A percentile compares a stretch with the other conserved stretches of the same genome.
Evolutionary conservation across 2,797 vertebrate species (phyloP).

Genomic region (Lates japonicus): DNA sequence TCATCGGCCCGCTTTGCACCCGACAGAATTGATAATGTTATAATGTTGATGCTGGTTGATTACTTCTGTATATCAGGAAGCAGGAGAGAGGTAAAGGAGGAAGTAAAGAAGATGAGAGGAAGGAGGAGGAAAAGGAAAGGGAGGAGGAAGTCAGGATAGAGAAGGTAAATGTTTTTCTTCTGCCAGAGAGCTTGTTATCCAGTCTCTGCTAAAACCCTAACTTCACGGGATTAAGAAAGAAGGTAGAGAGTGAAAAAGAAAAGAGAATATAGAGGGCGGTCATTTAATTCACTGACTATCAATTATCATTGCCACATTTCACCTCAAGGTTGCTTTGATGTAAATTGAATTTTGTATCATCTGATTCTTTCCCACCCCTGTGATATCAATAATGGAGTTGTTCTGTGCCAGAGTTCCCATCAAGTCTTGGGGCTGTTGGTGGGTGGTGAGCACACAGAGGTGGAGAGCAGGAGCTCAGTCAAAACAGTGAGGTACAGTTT

Average conservation of each 20-base stretch:
- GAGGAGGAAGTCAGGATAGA: background rate
- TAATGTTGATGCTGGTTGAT: constrained; percentile 69
- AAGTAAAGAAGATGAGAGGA: too few species aligned
- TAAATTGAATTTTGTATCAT: constrained; percentile 72
- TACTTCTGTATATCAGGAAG: constrained; percentile 32
- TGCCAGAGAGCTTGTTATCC: constrained; percentile 57
- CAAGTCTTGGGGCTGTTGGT: constrained; percentile 59
- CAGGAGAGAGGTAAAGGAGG: constrained; percentile 27
- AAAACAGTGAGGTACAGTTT: constrained; percentile 23
- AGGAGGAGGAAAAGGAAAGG: too few species aligned
- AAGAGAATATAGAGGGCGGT: constrained; percentile 57
- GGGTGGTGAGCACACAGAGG: constrained; percentile 36
- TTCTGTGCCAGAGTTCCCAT: constrained; percentile 60
- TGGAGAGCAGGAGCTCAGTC: constrained; percentile 34
- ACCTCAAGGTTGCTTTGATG: constrained; percentile 64
- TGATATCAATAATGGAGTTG: constrained; percentile 70
- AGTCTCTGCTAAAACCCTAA: constrained; percentile 51
- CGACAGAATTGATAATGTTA: constrained; percentile 71
- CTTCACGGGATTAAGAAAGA: constrained; percentile 56
- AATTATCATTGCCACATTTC: constrained; percentile 58
- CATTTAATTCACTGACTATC: constrained; percentile 59
- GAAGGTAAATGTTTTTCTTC: constrained; percentile 19
- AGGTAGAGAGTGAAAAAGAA: constrained; percentile 38
- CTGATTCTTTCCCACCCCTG: constrained; percentile 55
- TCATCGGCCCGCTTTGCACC: constrained; percentile 46